Evolutionary conservation across 2,113 vertebrate genomes (phyloP).

Genomic region (Cettia cetti): DNA sequence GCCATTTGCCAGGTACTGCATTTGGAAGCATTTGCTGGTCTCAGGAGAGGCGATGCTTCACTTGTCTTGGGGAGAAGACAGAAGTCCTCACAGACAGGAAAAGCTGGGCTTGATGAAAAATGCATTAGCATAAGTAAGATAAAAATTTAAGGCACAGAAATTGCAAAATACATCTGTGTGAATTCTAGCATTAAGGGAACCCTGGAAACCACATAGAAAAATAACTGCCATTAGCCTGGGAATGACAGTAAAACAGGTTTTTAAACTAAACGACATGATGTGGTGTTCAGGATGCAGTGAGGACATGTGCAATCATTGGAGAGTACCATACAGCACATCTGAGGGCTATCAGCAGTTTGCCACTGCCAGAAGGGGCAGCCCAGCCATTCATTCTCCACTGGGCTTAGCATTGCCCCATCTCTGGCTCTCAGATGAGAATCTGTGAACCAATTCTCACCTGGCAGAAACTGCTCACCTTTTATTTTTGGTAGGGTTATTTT

Average conservation of each 20-base stretch:
- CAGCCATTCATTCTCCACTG: fast-evolving
- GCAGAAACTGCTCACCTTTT: background rate
- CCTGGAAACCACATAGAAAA: background rate
- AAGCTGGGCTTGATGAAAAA: background rate
- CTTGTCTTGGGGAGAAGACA: background rate
- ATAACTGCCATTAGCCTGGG: background rate
- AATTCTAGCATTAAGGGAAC: background rate
- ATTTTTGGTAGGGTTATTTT: background rate
- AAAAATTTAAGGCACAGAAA: background rate
- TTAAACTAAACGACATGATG: background rate
- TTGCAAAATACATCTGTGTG: background rate
- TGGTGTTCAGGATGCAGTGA: background rate
- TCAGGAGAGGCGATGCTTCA: background rate
- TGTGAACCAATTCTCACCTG: background rate
- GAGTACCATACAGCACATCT: background rate
- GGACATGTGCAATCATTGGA: fast-evolving
- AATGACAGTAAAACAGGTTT: background rate
- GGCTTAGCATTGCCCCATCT: background rate
- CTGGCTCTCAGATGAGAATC: background rate
- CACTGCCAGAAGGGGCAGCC: background rate
- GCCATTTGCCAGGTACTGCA: background rate
- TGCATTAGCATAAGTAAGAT: background rate
- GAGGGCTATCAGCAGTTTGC: background rate
- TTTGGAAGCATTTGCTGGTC: background rate
- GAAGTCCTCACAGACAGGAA: background rate